Percentiles rank a stretch among this genome's conserved stretches.
Evolutionary conservation across 2,797 vertebrate species (phyloP).

Genomic region (Tachyglossus aculeatus): DNA sequence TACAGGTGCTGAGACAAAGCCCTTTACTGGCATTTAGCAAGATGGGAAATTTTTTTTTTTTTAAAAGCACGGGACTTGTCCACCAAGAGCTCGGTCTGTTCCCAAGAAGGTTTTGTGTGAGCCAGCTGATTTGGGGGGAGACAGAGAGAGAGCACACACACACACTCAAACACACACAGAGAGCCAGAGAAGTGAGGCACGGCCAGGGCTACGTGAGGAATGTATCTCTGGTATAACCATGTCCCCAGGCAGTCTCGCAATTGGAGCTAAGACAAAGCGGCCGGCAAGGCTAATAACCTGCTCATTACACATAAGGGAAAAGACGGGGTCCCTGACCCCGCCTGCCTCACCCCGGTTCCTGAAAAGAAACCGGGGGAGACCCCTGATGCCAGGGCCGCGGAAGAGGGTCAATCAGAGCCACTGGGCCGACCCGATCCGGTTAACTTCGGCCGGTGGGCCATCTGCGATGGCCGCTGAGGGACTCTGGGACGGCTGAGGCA

Average conservation of each 20-base stretch:
- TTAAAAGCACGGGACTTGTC: too few relatives aligned
- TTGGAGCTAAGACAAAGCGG: neutral
- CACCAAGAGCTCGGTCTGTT: conserved; percentile 14
- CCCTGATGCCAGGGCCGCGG: too few relatives aligned
- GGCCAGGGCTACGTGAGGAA: neutral
- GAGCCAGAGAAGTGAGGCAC: too few relatives aligned
- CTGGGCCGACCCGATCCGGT: too few relatives aligned
- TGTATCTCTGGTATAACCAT: neutral
- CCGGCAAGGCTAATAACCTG: neutral
- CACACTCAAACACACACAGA: conserved; percentile 2
- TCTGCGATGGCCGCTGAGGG: too few relatives aligned
- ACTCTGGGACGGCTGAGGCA: too few relatives aligned
- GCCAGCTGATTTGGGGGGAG: neutral
- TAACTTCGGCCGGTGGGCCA: too few relatives aligned
- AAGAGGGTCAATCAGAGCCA: too few relatives aligned
- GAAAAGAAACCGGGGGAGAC: neutral
- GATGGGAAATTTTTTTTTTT: conserved; percentile 65
- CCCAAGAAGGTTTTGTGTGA: neutral
- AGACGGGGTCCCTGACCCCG: neutral
- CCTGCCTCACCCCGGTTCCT: neutral
- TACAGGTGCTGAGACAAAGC: conserved; percentile 72
- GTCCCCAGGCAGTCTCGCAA: neutral
- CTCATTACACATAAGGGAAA: neutral
- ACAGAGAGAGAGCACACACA: neutral
- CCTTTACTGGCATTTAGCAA: conserved; percentile 76